These are phyloP conservation scores for Pristionchus japonicus DNA, from an alignment of 2,888 invertebrate species.

Conservation along the genomic window DNA sequence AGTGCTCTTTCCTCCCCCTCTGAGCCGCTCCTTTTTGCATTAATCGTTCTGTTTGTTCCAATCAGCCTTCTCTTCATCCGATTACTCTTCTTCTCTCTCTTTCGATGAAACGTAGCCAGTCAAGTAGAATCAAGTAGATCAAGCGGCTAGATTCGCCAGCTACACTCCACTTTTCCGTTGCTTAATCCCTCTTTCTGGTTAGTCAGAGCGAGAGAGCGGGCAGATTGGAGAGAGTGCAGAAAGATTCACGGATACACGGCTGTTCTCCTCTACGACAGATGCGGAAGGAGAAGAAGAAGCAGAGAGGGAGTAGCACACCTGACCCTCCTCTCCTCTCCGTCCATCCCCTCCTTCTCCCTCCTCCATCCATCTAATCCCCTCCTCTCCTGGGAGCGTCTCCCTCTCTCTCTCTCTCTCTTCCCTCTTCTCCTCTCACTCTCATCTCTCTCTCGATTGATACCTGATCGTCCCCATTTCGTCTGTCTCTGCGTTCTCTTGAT, in stretches of 20 bases:
- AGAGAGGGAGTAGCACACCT: not conserved
- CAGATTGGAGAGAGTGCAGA: no score
- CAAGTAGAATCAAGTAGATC: slow-evolving; percentile 2
- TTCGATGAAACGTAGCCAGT: not conserved
- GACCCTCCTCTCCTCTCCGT: slow-evolving; percentile 27
- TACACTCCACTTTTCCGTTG: no score
- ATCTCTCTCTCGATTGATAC: not conserved
- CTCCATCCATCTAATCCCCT: slow-evolving; percentile 37
- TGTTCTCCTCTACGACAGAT: not conserved
- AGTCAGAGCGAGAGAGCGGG: no score
- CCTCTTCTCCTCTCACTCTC: not conserved
- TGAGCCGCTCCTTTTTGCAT: not conserved
- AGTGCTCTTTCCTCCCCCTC: not conserved
- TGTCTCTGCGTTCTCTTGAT: not conserved
- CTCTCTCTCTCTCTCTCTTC: slow-evolving; percentile 22
- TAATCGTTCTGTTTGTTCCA: slow-evolving; percentile 9
- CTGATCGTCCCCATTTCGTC: not conserved
- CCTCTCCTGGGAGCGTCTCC: not conserved
- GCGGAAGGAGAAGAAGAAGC: not conserved
- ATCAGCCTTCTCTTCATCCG: slow-evolving; percentile 6
- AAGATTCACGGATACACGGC: no score
- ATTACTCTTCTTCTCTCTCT: not conserved
- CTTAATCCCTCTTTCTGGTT: no score
- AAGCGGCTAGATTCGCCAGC: not conserved
- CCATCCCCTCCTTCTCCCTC: not conserved